Percentiles rank a stretch among this genome's conserved stretches.
phyloP scores from a whole-genome alignment of 2,113 vertebrate species.

The Melospiza georgiana region DNA sequence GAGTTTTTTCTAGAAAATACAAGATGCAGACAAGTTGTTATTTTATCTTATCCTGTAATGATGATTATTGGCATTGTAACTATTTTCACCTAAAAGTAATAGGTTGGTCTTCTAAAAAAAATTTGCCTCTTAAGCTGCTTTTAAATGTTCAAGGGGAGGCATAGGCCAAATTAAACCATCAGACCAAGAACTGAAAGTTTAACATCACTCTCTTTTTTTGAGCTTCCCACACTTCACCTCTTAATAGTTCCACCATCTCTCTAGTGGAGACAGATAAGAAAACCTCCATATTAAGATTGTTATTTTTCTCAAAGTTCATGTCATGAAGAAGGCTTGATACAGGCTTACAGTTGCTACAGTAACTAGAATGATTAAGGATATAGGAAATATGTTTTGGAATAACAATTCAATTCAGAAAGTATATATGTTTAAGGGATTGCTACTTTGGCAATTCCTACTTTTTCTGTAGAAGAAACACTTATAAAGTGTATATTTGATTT shows the following conservation, averaged over 20 bases:
- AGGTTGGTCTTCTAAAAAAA: background rate
- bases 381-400: background rate
- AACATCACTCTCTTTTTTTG: background rate
- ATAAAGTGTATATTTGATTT: background rate
- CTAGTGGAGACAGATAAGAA: background rate
- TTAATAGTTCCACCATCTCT: background rate
- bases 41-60: background rate
- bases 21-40: background rate
- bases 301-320: background rate
- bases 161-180: background rate
- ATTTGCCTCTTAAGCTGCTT: background rate
- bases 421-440: background rate
- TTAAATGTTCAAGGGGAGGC: background rate
- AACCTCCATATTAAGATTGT: background rate
- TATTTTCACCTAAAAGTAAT: background rate
- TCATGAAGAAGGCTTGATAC: background rate
- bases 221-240: background rate
- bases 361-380: background rate
- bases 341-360: background rate
- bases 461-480: background rate
- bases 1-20: background rate
- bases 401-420: background rate
- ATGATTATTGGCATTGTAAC: background rate
- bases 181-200: background rate
- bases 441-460: background rate